These are phyloP conservation scores for Calameuta filiformis DNA, from an alignment of 2,888 invertebrate genomes.

Conservation along the genomic window DNA sequence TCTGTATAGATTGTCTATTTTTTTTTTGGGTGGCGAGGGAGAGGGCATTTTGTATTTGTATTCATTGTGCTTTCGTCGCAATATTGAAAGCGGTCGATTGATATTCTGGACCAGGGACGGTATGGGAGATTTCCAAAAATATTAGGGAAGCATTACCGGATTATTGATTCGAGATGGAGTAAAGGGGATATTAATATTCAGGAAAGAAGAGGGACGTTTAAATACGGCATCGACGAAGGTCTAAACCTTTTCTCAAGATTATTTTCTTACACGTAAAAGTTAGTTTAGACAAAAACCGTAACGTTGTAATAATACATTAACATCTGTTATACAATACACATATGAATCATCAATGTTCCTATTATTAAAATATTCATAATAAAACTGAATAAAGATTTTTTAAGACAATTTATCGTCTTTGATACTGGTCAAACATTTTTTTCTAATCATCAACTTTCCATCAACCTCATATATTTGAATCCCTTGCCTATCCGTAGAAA, in stretches of 20 bases:
- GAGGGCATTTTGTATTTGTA: not conserved
- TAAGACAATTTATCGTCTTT: too few relatives aligned
- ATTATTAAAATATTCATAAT: too few relatives aligned
- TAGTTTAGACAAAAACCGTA: too few relatives aligned
- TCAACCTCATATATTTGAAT: constrained; percentile 29
- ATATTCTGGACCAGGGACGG: not conserved
- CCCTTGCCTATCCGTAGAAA: constrained; percentile 30
- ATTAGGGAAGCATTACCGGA: constrained; percentile 31
- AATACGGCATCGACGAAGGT: not conserved
- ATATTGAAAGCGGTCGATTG: not conserved
- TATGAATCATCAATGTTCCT: too few relatives aligned
- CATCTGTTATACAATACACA: too few relatives aligned
- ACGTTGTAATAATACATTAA: too few relatives aligned
- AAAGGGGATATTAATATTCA: constrained; percentile 27
- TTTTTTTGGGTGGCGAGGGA: too few relatives aligned
- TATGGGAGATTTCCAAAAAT: constrained; percentile 21
- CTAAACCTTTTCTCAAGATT: too few relatives aligned
- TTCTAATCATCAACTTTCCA: constrained; percentile 14
- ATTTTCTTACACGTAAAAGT: too few relatives aligned
- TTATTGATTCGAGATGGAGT: constrained; percentile 23
- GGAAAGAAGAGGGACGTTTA: constrained; percentile 18
- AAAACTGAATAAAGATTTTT: too few relatives aligned
- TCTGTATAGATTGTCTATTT: not conserved
- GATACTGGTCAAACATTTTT: not conserved
- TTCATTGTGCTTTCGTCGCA: not conserved